Evolutionary conservation across 2,113 vertebrate species (phyloP), one percentile per base, ranked within the genome.

Genomic region (Procapra przewalskii): DNA sequence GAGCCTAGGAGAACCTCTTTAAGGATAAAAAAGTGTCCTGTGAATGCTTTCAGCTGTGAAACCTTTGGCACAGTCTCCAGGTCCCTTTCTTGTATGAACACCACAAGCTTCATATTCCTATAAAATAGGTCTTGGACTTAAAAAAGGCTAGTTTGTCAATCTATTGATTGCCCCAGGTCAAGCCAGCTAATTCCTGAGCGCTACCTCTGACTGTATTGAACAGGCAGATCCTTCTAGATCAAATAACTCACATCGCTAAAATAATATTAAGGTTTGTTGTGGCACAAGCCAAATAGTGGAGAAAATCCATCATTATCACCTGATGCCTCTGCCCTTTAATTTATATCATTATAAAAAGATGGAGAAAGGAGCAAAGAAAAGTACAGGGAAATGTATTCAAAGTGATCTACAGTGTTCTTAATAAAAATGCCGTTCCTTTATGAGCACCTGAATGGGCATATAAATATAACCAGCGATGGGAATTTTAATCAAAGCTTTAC

Each of bases 61-160:
- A 67, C 55, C 81, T 94, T 97, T 97, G 92, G 96, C 96, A 88
- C 43, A 21, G 43, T 21, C 48, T 85, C 97, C 89, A 64, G 89
- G 57, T 92, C 54, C 96, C 88, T 98, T 97, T 98, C 97, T 95
- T 97, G 84, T 93, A 71, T 59, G 96, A 97, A 93, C 21, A 85
- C 55, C 8, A 14, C 79, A 93, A 97, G 91, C 90, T 97, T 98
- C 85, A 98, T 97, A 98, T 97, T 97, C 91, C 87, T 93, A 96
- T 97, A 96, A 97, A 97, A 97, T 54, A 97, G 91, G 77, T 36
- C 91, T 96, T 95, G 59, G 97, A 94, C 93, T 97, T 98, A 84
- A 97, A 97, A 98, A 98, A 97, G 98, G 55, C 91, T 97, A 97
- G 97, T 98, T 98, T 98, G 95, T 98, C 97, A 97, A 97, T 97